Base-by-base conservation (phyloP, 2,888 invertebrate species). In the Drosophila setosimentum region DNA sequence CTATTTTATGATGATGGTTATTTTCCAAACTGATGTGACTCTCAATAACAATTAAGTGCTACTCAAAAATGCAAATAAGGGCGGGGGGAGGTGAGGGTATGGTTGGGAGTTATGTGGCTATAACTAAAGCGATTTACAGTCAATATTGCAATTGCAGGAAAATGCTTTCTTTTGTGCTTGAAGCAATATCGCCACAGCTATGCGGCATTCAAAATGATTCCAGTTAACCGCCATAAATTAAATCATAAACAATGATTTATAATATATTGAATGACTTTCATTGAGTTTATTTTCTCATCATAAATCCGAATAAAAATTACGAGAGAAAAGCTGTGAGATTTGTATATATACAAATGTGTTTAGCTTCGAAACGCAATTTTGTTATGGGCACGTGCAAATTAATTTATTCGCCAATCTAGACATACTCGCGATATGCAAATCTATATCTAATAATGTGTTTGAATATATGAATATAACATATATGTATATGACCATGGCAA, bases 181-280 rank as follows among this genome's bases (percentile, higher is more conserved):
- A 1, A 4, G n/a, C 45, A 45, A 21, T 1, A 7, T 21, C 21
- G 21, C 21, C 45, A 45, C 21, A 45, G 13, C 3, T 13, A 7
- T 7, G 45, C 21, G 21, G 7, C 45, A 45, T 13, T 16, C 13
- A 13, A n/a, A 37, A n/a, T 49, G 33, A 35, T 24, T 29, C 6
- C 5, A 57, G 27, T 16, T 4, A 64, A 30, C 21, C 2, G 63
- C 29, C 45, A 48, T 49, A 42, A 68, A 70, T 42, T 21, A 4
- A 16, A 33, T 35, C 16, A 21, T 29, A 59, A 42, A 27, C 35
- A n/a, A 51, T 51, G 42, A 49, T 76, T 67, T 72, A 53, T 35
- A 49, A 53, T 35, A 42, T 42, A 68, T 50, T 42, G 5, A 67
- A 49, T 49, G 29, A 37, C 10, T 54, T 68, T 53, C 51, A 68